Evolutionary conservation across 2,113 vertebrate genomes (phyloP).

Genomic region (Micromys minutus): DNA sequence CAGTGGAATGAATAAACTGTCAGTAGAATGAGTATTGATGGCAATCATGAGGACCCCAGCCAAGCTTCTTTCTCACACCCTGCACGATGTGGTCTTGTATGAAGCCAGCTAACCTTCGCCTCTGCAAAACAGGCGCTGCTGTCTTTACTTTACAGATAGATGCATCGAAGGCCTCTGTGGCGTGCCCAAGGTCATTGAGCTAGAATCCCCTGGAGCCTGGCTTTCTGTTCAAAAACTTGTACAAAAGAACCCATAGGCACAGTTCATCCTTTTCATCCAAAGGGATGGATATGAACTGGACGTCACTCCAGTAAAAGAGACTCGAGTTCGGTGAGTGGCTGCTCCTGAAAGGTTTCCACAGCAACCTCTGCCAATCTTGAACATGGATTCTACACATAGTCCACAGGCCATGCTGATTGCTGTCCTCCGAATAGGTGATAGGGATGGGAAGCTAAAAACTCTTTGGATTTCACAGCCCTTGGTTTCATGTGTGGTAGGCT

Average conservation of each 20-base stretch:
- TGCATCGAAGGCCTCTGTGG: not conserved
- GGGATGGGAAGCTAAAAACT: not conserved
- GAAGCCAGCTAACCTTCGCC: constrained; percentile 19
- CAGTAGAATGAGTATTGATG: not conserved
- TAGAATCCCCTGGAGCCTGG: not conserved
- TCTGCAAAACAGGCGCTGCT: not conserved
- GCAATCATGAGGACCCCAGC: not conserved
- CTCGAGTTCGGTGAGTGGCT: not conserved
- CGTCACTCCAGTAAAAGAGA: not conserved
- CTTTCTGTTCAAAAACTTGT: constrained; percentile 16
- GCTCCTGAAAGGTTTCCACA: not conserved
- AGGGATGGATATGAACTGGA: not conserved
- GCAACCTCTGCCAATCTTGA: not conserved
- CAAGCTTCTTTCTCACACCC: constrained; percentile 1
- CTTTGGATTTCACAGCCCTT: not conserved
- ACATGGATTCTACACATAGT: not conserved
- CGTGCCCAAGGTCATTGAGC: not conserved
- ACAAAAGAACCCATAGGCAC: not conserved
- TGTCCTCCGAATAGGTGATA: not conserved
- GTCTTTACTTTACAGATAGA: constrained; percentile 54
- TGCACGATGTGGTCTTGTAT: not conserved
- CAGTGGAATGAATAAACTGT: constrained; percentile 22
- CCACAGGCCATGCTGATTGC: not conserved
- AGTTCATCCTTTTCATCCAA: not conserved
- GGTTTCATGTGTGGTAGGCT: not conserved